Evolutionary conservation across 1,140 invertebrate species (phyloP), one percentile per base, ranked within the genome.

Genomic region (Drosophila kepulauana): DNA sequence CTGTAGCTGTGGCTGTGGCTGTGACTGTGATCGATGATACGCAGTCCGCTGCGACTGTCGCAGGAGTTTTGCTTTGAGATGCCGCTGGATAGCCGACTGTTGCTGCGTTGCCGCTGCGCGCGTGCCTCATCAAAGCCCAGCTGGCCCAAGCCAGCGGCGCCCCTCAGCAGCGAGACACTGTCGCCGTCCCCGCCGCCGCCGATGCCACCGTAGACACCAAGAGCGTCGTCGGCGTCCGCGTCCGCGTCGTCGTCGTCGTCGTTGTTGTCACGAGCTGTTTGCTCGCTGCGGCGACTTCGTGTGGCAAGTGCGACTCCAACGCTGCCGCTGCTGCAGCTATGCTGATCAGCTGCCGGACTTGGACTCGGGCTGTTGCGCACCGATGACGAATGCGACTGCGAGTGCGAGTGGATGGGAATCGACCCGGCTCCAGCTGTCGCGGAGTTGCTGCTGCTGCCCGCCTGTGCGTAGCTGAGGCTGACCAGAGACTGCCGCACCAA

Each of bases 401-500:
- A 62, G 11, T 45, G 35, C 51, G 52, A 75, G 46, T 78, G 71
- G 35, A 76, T 73, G 79, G 79, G 74, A 56, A 51, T 75, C 16
- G 74, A 64, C 5, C 52, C 65, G 35, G 74, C 52, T 35, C 52
- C 59, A 46, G 59, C 49, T 30, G 64, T 33, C 6, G 46, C 58
- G 52, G 62, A 61, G 45, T 65, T 57, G 38, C 30, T 64, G 64
- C 57, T 57, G 38, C 30, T 64, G 64, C 57, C 73, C 65, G 81
- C 78, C 89, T 92, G 86, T 51, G 87, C 90, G 81, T 92, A 82
- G 49, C 78, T 89, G 59, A 92, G 91, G 80, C 91, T 92, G 74
- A 89, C 77, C 84, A 92, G 75, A 74, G 91, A 92, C 87, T 92
- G 91, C 56, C 91, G 91, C 73, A 91, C 84, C 79, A 92, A 72